These are phyloP conservation scores for Parascotia fuliginaria DNA, from an alignment of 2,888 invertebrate genomes.

Conservation along the genomic window DNA sequence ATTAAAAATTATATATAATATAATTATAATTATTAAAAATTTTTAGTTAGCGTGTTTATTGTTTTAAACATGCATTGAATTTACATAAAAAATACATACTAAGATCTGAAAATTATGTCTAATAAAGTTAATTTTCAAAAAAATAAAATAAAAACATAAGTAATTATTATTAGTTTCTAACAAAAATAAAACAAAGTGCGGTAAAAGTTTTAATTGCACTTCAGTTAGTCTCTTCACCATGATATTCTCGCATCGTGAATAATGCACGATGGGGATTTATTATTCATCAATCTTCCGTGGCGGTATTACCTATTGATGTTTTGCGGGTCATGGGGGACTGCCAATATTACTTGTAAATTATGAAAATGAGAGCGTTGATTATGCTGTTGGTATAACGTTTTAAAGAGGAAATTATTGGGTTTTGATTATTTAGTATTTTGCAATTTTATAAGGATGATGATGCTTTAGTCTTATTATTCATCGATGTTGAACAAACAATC, in stretches of 20 bases:
- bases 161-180: too few species aligned
- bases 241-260: conserved; percentile 37
- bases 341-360: conserved; percentile 31
- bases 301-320: conserved; percentile 38
- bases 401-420: background rate
- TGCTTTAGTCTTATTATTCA: too few species aligned
- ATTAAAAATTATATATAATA: too few species aligned
- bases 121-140: too few species aligned
- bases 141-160: too few species aligned
- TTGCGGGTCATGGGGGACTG: conserved; percentile 30
- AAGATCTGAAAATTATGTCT: too few species aligned
- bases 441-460: too few species aligned
- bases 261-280: conserved; percentile 41
- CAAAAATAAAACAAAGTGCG: conserved; percentile 17
- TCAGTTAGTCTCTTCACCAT: conserved; percentile 24
- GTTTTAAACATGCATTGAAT: too few species aligned
- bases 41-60: too few species aligned
- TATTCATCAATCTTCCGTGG: conserved; percentile 45
- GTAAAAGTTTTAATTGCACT: conserved; percentile 50
- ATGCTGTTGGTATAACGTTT: background rate
- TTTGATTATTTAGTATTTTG: background rate
- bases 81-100: too few species aligned
- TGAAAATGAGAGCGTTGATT: conserved; percentile 17
- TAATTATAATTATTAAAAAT: too few species aligned
- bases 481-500: too few species aligned